Conservation (phyloP, 2,113 vertebrate genomes). For the Theristicus caerulescens region DNA sequence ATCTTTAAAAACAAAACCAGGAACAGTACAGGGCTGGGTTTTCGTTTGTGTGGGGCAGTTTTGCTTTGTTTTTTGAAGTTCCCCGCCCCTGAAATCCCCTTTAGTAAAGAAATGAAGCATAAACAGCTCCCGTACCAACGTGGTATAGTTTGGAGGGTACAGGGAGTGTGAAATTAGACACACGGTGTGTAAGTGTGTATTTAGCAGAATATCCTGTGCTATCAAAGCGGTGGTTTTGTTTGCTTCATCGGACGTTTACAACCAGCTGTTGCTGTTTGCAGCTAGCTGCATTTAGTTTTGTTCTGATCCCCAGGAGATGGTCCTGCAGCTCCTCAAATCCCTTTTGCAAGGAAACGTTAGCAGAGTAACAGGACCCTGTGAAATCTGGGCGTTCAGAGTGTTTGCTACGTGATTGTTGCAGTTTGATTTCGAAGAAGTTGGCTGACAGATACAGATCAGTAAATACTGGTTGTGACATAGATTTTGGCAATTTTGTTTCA, state of each 20-base stretch:
- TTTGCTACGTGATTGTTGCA: not conserved
- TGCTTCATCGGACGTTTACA: not conserved
- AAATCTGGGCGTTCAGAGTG: not conserved
- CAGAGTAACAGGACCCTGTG: not conserved
- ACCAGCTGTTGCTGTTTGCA: not conserved
- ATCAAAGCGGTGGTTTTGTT: not conserved
- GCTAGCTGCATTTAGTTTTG: not conserved
- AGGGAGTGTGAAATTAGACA: not conserved
- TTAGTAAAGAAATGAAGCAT: not conserved
- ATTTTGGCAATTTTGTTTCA: not conserved
- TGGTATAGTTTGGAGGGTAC: not conserved
- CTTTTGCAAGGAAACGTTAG: not conserved
- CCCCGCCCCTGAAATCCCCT: not conserved
- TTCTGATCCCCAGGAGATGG: not conserved
- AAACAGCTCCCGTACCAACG: not conserved
- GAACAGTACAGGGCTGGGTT: not conserved
- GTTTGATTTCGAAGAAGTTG: not conserved
- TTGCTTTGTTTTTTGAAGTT: not conserved
- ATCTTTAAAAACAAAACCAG: not conserved
- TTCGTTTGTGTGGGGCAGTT: not conserved
- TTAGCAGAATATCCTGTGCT: not conserved
- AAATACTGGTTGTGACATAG: not conserved
- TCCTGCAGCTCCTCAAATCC: not conserved
- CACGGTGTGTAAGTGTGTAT: not conserved
- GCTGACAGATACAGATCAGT: not conserved